Conservation (phyloP, 2,888 invertebrate species). For the Drepana falcataria region DNA sequence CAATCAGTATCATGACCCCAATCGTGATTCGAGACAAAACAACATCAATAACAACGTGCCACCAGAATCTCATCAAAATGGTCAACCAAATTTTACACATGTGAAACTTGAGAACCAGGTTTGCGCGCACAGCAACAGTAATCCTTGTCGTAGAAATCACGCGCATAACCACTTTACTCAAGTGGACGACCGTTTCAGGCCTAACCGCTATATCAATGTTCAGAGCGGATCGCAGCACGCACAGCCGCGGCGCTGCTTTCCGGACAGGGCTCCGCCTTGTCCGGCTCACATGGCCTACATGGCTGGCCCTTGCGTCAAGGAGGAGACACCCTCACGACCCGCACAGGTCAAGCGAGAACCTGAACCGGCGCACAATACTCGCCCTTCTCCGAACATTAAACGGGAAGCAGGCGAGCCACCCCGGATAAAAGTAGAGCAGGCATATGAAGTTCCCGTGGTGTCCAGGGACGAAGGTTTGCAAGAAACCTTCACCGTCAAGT, state of each 20-base stretch:
- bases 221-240: constrained; percentile 36
- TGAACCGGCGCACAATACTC: constrained; percentile 11
- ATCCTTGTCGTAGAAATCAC: constrained; percentile 21
- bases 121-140: constrained; percentile 18
- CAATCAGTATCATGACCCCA: constrained; percentile 15
- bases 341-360: constrained; percentile 13
- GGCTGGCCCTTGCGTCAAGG: constrained; percentile 24
- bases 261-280: not conserved
- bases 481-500: constrained; percentile 43
- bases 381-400: constrained; percentile 27
- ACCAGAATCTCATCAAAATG: constrained; percentile 13
- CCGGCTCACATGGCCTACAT: not conserved
- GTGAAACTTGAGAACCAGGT: constrained; percentile 38
- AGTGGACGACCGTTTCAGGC: constrained; percentile 25
- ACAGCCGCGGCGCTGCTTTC: constrained; percentile 22
- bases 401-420: constrained; percentile 31
- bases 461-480: constrained; percentile 16
- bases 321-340: constrained; percentile 23
- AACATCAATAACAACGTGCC: constrained; percentile 17
- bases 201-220: constrained; percentile 31
- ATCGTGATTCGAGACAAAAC: constrained; percentile 15
- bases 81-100: constrained; percentile 12
- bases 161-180: constrained; percentile 15
- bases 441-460: not conserved
- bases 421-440: not conserved